Percentiles rank a stretch among this genome's conserved stretches.
Conservation (phyloP, 2,888 invertebrate genomes). For the Lydus trimaculatus region DNA sequence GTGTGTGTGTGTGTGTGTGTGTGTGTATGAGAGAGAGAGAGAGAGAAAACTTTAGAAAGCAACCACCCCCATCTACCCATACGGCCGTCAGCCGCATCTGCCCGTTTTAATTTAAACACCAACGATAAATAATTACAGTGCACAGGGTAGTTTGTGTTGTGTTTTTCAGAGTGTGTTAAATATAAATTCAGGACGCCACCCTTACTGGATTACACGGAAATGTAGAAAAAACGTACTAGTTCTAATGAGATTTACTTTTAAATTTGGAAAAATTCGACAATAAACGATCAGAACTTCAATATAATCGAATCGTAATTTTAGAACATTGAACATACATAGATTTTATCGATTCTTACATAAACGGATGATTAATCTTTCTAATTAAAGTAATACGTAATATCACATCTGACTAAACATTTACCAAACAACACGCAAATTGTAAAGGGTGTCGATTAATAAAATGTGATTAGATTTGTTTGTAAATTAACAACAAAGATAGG, state of each 20-base stretch:
- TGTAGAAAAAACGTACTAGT: neutral
- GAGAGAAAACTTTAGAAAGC: neutral
- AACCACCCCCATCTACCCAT: constrained; percentile 6
- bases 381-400: constrained; percentile 1
- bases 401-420: constrained; percentile 5
- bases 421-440: constrained; percentile 4
- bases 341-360: constrained; percentile 1
- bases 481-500: constrained; percentile 5
- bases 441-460: constrained; percentile 11
- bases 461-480: constrained; percentile 3
- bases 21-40: neutral
- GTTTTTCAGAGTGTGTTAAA: constrained; percentile 1
- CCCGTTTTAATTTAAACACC: constrained; percentile 49
- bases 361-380: neutral
- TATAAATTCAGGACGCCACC: constrained; percentile 10
- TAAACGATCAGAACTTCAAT: neutral
- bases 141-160: constrained; percentile 28
- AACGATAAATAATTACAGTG: constrained; percentile 47
- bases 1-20: too few relatives aligned
- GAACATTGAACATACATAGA: neutral
- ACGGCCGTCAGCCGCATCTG: constrained; percentile 48
- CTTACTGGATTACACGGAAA: neutral
- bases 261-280: neutral
- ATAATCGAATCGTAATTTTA: neutral
- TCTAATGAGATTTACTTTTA: neutral